Base-by-base conservation (phyloP, 2,888 invertebrate genomes). In the Dromius quadrimaculatus region DNA sequence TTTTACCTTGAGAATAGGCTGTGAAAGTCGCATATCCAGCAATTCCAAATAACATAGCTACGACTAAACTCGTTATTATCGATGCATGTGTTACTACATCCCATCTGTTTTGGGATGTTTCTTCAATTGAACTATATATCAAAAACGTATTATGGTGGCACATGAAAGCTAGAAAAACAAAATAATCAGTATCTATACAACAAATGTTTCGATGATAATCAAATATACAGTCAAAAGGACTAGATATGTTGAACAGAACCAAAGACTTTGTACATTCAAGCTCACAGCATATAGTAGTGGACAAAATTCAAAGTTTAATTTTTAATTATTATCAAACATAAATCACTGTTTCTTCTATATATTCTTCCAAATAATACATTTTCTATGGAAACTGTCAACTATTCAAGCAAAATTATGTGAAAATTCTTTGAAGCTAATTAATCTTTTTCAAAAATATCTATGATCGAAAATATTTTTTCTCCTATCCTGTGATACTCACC, bases 61-160 rank as follows among this genome's bases (percentile, higher is more conserved):
- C 88, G 15, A 89, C 78, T 78, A 92, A 87, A 62, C 93, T 91
- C 57, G 90, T 89, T 70, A 89, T 84, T 71, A 94, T 87, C 15
- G 93, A 92, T 79, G 89, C 86, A 81, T 94, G 93, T 1, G 93
- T 93, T 15, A 94, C 92, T 75, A 87, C 86, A 77, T 91, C 90
- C 94, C 94, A 94, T 74, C 90, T 87, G 74, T 88, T 86, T 79
- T 91, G 88, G 41, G 88, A 89, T 2, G 92, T 90, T 74, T 91
- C 88, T 78, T 90, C 87, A 81, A 94, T 89, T 36, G 93, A 93
- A 71, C 89, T 89, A 83, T 92, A 94, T 74, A 94, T 88, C 73
- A 94, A 85, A 80, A 94, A 94, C 68, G 92, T 92, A 80, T 93
- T 94, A 83, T 94, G 94, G 78, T 94, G 94, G 79, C 94, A 94